Percentiles rank a stretch among this genome's conserved stretches.
Conservation (phyloP, 2,888 invertebrate genomes). For the Ferdinandea cuprea region DNA sequence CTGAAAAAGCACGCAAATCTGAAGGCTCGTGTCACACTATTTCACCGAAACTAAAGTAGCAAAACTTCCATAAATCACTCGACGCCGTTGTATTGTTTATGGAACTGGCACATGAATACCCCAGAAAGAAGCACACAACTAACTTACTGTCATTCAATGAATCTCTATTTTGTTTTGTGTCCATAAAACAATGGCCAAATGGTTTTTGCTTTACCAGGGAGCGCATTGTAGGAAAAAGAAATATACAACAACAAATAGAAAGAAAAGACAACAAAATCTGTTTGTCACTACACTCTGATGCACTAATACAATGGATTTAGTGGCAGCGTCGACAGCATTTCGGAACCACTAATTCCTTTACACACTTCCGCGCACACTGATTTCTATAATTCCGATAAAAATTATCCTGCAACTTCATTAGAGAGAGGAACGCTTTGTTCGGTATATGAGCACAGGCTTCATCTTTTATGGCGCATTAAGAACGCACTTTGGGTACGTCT, state of each 20-base stretch:
- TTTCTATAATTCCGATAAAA: slow-evolving; percentile 67
- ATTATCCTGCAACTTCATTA: slow-evolving; percentile 55
- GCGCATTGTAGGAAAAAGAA: slow-evolving; percentile 19
- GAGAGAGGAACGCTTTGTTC: slow-evolving; percentile 6
- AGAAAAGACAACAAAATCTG: slow-evolving; percentile 47
- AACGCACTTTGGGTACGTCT: slow-evolving; percentile 54
- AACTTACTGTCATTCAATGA: slow-evolving; percentile 62
- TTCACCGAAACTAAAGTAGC: slow-evolving; percentile 45
- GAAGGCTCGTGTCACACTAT: slow-evolving; percentile 54
- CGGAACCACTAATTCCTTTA: slow-evolving; percentile 48
- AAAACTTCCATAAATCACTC: slow-evolving; percentile 73
- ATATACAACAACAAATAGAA: slow-evolving; percentile 11
- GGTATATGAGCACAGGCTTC: slow-evolving; percentile 3
- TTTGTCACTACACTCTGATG: slow-evolving; percentile 70
- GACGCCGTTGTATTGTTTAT: slow-evolving; percentile 53
- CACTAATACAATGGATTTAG: slow-evolving; percentile 53
- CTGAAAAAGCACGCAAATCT: slow-evolving; percentile 53
- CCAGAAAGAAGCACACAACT: slow-evolving; percentile 40
- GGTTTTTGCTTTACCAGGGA: slow-evolving; percentile 12
- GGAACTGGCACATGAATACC: slow-evolving; percentile 55
- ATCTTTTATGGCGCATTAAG: slow-evolving; percentile 59
- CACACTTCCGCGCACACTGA: slow-evolving; percentile 60
- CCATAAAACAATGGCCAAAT: slow-evolving; percentile 56
- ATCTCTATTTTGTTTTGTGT: slow-evolving; percentile 52
- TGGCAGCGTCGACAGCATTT: slow-evolving; percentile 15